Evolutionary conservation across 2,888 invertebrate species (phyloP), one percentile per base, ranked within the genome.

Genomic region (Deilephila porcellus): DNA sequence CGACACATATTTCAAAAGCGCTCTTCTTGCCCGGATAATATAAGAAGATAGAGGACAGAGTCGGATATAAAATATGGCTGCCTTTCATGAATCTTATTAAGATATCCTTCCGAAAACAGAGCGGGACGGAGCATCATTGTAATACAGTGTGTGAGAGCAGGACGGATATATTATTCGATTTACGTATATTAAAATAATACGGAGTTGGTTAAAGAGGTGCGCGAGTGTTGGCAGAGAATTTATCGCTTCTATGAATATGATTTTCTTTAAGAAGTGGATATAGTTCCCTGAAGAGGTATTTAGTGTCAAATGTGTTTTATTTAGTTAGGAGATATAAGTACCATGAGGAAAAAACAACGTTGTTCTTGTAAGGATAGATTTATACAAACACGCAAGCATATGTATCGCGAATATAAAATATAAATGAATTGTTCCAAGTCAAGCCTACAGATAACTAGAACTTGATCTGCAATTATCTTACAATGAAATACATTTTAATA

Each of bases 61-160:
- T 95, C 95, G 95, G 95, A 96, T 96, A 96, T 97, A 96, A 97
- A 96, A 96, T 97, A 97, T 96, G 96, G 96, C 96, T 96, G 95
- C 96, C 96, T 96, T 97, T 96, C 96, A 96, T 96, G 96, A 97
- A 96, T 96, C 96, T 96, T 96, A 96, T 96, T 96, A 96, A 96
- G 96, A 96, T 96, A 96, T 96, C 96, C 96, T 95, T 71, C 93
- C 95, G 91, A 95, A 95, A 95, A 95, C 91, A 76, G 93, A 94
- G 80, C 79, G 89, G 81, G 93, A 93, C 76, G 80, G 78, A 83
- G 83, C 83, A 82, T 89, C 83, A 76, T 67, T 32, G 76, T 74
- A 79, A 77, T 75, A 74, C 3, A 4, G 0, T 11, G 53, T 37
- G 83, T 53, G 76, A n/a, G 84, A 89, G 80, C 60, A 81, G 82